Percentiles rank a stretch among this genome's conserved stretches.
These are phyloP conservation scores for Thera britannica DNA, from an alignment of 2,888 invertebrate genomes.

Conservation along the genomic window DNA sequence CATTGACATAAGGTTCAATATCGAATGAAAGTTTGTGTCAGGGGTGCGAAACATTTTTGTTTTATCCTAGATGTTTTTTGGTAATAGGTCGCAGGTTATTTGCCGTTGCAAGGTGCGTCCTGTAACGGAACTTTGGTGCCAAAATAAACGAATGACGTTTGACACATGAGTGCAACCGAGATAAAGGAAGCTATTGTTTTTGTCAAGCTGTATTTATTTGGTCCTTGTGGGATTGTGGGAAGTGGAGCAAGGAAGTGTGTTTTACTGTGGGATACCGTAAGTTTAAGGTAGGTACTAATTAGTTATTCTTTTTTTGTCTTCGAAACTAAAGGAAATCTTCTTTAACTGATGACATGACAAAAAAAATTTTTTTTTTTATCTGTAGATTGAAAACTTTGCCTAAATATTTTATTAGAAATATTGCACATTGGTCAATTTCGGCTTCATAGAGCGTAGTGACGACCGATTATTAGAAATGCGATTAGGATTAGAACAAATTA, in stretches of 20 bases:
- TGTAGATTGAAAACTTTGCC: too few species aligned
- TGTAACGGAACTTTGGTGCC: slow-evolving; percentile 75
- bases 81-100: slow-evolving; percentile 82
- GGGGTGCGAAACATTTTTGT: slow-evolving; percentile 15
- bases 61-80: slow-evolving; percentile 28
- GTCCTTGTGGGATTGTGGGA: slow-evolving; percentile 24
- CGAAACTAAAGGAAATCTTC: too few species aligned
- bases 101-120: slow-evolving; percentile 80
- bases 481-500: too few species aligned
- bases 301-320: too few species aligned
- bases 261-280: slow-evolving; percentile 9
- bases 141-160: slow-evolving; percentile 74
- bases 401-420: too few species aligned
- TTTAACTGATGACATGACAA: too few species aligned
- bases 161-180: slow-evolving; percentile 62
- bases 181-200: slow-evolving; percentile 73
- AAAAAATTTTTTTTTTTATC: too few species aligned
- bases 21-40: not conserved
- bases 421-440: too few species aligned
- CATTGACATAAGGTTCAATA: slow-evolving; percentile 12
- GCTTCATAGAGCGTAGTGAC: not conserved
- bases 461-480: too few species aligned
- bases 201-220: slow-evolving; percentile 61
- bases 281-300: too few species aligned
- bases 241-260: slow-evolving; percentile 24